Base-by-base conservation (phyloP, 2,888 invertebrate genomes). In the Pristionchus mayeri region DNA sequence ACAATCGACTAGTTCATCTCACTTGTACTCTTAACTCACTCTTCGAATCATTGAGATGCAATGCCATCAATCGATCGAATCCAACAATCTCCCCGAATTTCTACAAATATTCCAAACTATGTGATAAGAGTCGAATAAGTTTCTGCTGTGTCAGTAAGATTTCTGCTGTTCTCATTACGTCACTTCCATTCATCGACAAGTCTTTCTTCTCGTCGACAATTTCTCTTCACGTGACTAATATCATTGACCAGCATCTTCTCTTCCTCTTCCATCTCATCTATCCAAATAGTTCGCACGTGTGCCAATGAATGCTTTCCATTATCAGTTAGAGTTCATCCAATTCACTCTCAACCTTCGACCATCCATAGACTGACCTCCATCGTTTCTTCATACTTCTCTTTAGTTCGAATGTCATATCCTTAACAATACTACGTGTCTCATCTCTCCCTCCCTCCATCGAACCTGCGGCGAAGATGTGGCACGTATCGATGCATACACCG, bases 21-120 rank as follows among this genome's bases (percentile, higher is more conserved):
- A 27, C 18, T 37, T 21, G 37, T 79, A 50, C n/a, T 27, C 21
- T 30, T 79, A 24, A 85, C 88, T 85, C 88, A 94, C 94, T 93
- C 91, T 93, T 93, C 3, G 94, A 94, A 89, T 94, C 94, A 91
- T 94, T 94, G 21, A 94, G 87, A 89, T 94, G 94, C 27, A 94
- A 82, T 3, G 93, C 94, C 85, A 93, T 93, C 60, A 94, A 91
- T 86, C 93, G 94, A 52, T 93, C 86, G 78, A 94, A 91, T 3
- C 94, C 94, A 87, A 94, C 89, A 50, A 92, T 90, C 16, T 88
- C 85, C 11, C 44, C 71, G 40, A 71, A 71, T 16, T 71, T 37
- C 67, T 67, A n/a, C 16, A 34, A 34, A 37, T 67, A 18, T 3
- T 2, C 18, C 34, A 30, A 34, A 67, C 6, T 3, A 67, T 34